Conservation (phyloP, 2,797 vertebrate genomes). For the Clarias laeviceps region DNA sequence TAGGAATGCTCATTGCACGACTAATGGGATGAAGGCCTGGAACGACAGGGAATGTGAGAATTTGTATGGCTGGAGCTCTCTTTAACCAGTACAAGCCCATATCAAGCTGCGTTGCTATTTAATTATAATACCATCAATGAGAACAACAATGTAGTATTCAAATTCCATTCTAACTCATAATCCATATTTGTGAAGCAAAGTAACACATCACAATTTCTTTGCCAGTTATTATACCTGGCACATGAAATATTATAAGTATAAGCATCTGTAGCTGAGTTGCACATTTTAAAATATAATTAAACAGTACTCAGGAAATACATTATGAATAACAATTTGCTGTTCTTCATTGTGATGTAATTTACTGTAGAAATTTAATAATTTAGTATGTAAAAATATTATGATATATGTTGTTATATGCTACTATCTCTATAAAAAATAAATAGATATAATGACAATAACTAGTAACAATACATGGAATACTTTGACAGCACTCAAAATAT, state of each 20-base stretch:
- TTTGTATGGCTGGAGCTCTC: slow-evolving; percentile 55
- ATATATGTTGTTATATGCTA: background rate
- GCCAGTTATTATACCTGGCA: background rate
- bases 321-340: background rate
- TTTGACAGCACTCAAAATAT: background rate
- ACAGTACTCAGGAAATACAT: background rate
- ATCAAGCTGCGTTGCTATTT: background rate
- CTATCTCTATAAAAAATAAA: background rate
- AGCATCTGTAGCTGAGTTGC: background rate
- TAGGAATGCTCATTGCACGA: slow-evolving; percentile 64
- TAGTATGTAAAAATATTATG: background rate
- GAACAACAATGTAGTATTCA: background rate
- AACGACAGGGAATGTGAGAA: slow-evolving; percentile 49
- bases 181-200: background rate
- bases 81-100: background rate
- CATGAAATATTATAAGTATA: background rate
- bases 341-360: background rate
- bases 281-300: background rate
- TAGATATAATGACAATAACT: background rate
- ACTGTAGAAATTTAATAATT: background rate
- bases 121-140: background rate
- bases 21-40: slow-evolving; percentile 28
- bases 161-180: background rate
- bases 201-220: background rate
- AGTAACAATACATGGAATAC: background rate